Evolutionary conservation across 2,888 invertebrate species (phyloP).

Genomic region (Drosophila macrothrix): DNA sequence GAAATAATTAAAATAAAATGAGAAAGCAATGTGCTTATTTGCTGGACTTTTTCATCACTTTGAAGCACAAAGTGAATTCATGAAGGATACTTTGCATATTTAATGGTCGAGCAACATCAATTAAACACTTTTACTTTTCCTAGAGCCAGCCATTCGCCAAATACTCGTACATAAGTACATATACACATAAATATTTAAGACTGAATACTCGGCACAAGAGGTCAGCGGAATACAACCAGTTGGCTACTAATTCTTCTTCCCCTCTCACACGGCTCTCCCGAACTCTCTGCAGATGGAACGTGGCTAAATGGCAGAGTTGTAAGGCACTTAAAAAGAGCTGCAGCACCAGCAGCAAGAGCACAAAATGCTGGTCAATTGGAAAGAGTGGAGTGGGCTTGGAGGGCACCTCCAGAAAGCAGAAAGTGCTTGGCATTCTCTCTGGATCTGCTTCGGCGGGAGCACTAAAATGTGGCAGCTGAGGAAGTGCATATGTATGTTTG

Average conservation of each 20-base stretch:
- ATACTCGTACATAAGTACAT: conserved; percentile 1
- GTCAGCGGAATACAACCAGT: conserved; percentile 6
- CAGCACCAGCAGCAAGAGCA: neutral
- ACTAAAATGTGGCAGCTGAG: conserved; percentile 34
- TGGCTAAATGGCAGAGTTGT: conserved; percentile 32
- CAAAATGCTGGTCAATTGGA: conserved; percentile 32
- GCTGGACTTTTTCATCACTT: conserved; percentile 18
- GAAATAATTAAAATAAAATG: neutral
- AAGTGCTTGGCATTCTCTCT: conserved; percentile 20
- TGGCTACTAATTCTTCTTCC: neutral
- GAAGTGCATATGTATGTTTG: conserved; percentile 32
- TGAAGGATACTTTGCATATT: conserved; percentile 45
- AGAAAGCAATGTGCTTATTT: conserved; percentile 7
- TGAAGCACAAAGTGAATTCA: conserved; percentile 52
- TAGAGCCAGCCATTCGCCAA: conserved; percentile 3
- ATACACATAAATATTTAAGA: conserved; percentile 18
- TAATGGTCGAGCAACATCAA: conserved; percentile 54
- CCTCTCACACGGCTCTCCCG: neutral
- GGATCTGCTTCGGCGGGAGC: neutral
- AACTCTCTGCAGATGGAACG: neutral
- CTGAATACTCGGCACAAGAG: conserved; percentile 3
- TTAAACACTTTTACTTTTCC: conserved; percentile 53
- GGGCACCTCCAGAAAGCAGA: conserved; percentile 27
- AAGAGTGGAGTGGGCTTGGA: conserved; percentile 31
- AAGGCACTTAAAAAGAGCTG: conserved; percentile 13